These are phyloP conservation scores for Temnothorax ravouxi DNA, from an alignment of 2,888 invertebrate species.

Conservation along the genomic window DNA sequence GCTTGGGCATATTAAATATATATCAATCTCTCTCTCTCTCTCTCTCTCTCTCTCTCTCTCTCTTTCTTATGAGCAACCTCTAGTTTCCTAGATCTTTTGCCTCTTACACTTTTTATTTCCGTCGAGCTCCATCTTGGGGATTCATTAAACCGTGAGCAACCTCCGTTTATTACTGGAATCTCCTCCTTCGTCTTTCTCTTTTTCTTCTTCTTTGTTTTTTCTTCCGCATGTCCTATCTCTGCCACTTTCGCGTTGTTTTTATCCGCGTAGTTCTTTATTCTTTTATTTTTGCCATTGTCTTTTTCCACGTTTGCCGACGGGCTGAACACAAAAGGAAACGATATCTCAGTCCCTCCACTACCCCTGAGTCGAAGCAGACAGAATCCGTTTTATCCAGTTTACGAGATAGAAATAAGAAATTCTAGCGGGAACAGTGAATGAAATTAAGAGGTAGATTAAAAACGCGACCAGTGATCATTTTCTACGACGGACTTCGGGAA, in stretches of 20 bases:
- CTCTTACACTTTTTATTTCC: constrained; percentile 40
- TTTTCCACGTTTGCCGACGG: constrained; percentile 43
- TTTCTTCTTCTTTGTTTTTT: neutral
- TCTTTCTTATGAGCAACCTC: neutral
- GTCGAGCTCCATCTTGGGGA: constrained; percentile 53
- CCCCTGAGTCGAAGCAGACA: constrained; percentile 31
- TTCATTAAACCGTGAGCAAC: constrained; percentile 70
- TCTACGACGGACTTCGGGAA: neutral
- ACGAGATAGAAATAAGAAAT: constrained; percentile 39
- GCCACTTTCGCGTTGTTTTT: constrained; percentile 48
- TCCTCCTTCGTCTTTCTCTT: constrained; percentile 27
- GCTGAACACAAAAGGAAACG: constrained; percentile 54
- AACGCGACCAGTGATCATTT: constrained; percentile 38
- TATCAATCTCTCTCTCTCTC: neutral
- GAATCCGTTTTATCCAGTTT: constrained; percentile 58
- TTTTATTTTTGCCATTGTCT: constrained; percentile 26
- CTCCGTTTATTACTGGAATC: constrained; percentile 62
- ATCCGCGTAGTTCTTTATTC: constrained; percentile 14
- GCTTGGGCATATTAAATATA: too few relatives aligned
- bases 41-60: neutral
- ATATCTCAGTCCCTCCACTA: constrained; percentile 41
- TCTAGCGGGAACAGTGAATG: constrained; percentile 20
- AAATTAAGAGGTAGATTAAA: constrained; percentile 59
- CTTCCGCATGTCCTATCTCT: constrained; percentile 46
- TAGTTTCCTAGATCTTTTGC: constrained; percentile 10